Evolutionary conservation across 2,888 invertebrate species (phyloP).

Genomic region (Mystacides longicornis): DNA sequence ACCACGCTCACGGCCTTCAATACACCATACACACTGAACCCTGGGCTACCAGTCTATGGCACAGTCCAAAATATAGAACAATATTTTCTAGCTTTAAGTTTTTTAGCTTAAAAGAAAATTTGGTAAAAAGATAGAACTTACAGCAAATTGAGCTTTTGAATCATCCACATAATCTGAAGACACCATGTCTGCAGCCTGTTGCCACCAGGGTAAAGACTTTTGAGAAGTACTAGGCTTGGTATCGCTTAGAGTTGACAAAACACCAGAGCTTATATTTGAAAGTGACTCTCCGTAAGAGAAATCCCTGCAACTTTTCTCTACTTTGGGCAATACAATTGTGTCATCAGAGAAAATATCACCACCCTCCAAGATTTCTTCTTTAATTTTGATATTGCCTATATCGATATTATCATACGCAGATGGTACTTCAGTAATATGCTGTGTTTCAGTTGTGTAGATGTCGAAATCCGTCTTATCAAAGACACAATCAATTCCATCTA

Average conservation of each 20-base stretch:
- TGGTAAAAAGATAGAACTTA: neutral
- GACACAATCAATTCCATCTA: neutral
- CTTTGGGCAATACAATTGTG: constrained; percentile 5
- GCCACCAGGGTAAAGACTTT: neutral
- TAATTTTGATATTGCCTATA: neutral
- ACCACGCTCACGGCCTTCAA: too few relatives aligned
- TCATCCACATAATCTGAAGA: neutral
- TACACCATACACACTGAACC: too few relatives aligned
- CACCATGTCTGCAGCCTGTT: neutral
- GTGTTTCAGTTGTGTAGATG: neutral
- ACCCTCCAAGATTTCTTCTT: neutral
- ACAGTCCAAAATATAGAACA: too few relatives aligned
- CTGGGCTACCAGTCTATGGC: too few relatives aligned
- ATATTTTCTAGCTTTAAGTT: too few relatives aligned
- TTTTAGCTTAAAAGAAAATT: too few relatives aligned
- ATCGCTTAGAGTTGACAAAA: constrained; percentile 2
- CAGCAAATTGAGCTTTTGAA: neutral
- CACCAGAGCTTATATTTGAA: constrained; percentile 4
- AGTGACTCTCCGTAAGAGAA: constrained; percentile 23
- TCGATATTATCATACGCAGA: too few relatives aligned
- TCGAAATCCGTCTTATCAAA: neutral
- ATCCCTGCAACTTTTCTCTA: constrained; percentile 23
- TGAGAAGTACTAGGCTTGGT: neutral
- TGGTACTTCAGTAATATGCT: too few relatives aligned
- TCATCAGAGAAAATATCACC: constrained; percentile 1